Evolutionary conservation across 2,113 vertebrate species (phyloP).

Genomic region (Onychostruthus taczanowskii): DNA sequence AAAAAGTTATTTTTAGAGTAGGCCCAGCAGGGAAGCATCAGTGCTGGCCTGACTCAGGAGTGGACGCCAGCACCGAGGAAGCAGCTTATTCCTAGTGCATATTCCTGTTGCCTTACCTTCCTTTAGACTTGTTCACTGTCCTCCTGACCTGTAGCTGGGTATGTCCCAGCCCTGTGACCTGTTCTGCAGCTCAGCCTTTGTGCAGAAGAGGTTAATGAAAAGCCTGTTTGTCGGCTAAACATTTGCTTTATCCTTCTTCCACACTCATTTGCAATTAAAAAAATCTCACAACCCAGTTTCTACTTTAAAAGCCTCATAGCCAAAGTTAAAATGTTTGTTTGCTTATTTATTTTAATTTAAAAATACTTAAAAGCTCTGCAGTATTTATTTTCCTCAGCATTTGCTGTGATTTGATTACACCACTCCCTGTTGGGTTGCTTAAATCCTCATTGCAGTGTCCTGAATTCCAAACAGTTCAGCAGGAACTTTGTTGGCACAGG

Average conservation of each 20-base stretch:
- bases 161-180: neutral
- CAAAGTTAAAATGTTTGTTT: neutral
- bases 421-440: neutral
- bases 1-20: neutral
- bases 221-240: neutral
- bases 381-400: neutral
- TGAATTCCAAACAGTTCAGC: conserved; percentile 39
- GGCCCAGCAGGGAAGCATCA: neutral
- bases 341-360: neutral
- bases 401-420: conserved; percentile 3
- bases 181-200: neutral
- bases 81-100: neutral
- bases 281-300: neutral
- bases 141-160: neutral
- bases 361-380: neutral
- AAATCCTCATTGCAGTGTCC: neutral
- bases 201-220: neutral
- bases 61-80: neutral
- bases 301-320: neutral
- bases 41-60: neutral
- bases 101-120: neutral
- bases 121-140: neutral
- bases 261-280: neutral
- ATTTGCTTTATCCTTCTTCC: neutral
- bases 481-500: neutral